Evolutionary conservation across 1,140 invertebrate genomes (phyloP).

Genomic region (Megalonaias nervosa): DNA sequence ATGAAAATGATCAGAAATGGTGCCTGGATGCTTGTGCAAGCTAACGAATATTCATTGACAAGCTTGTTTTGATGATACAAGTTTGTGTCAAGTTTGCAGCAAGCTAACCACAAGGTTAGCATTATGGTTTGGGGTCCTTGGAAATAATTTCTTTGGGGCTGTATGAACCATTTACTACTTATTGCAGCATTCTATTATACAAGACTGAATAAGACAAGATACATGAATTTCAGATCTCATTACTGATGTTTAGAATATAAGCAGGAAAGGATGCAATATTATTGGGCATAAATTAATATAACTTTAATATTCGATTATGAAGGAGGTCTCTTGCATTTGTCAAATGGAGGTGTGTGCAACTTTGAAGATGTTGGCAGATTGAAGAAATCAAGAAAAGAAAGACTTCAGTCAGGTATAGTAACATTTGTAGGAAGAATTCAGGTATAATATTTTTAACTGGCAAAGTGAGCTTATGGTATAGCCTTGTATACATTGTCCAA

Average conservation of each 20-base stretch:
- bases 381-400: conserved; percentile 48
- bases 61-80: no score
- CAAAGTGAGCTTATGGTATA: no score
- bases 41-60: no score
- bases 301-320: background rate
- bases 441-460: background rate
- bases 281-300: background rate
- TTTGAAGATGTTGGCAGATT: conserved; percentile 50
- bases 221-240: background rate
- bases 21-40: no score
- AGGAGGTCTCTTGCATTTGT: conserved; percentile 53
- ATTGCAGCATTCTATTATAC: background rate
- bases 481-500: no score
- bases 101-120: no score
- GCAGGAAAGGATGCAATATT: background rate
- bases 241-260: background rate
- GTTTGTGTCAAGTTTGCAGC: no score
- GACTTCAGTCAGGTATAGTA: conserved; percentile 45
- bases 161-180: no score
- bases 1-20: no score
- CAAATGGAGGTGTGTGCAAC: conserved; percentile 50
- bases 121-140: no score
- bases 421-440: no score
- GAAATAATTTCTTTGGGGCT: no score
- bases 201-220: background rate